Evolutionary conservation across 1,140 invertebrate species (phyloP).

Genomic region (Parapsyche elsis): DNA sequence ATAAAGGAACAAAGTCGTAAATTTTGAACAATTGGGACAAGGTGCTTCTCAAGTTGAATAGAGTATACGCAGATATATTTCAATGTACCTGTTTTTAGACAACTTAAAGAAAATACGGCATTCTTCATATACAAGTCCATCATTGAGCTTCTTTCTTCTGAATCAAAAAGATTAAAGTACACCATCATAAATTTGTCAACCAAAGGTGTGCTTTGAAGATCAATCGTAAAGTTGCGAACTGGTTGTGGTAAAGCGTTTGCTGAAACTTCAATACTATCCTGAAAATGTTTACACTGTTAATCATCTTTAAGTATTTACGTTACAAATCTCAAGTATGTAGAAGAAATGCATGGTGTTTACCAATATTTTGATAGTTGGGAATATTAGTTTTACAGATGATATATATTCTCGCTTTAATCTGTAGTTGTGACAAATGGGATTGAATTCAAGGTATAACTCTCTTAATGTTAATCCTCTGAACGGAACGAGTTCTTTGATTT

Average conservation of each 20-base stretch:
- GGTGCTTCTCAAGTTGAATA: no score
- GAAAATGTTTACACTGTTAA: conserved; percentile 1
- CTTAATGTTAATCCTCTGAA: conserved; percentile 54
- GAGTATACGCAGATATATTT: background rate
- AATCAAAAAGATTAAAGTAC: conserved; percentile 61
- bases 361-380: conserved; percentile 60
- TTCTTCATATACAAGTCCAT: conserved; percentile 58
- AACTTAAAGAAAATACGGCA: conserved; percentile 59
- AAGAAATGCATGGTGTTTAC: conserved; percentile 55
- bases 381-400: conserved; percentile 61
- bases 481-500: conserved; percentile 15
- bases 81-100: conserved; percentile 53
- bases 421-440: conserved; percentile 65
- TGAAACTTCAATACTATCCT: conserved; percentile 41
- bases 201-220: conserved; percentile 53
- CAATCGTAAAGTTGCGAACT: conserved; percentile 41
- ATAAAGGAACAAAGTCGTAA: conserved; percentile 21
- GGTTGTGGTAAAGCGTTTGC: conserved; percentile 15
- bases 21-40: background rate
- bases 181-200: conserved; percentile 61
- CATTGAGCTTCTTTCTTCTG: conserved; percentile 56
- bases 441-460: conserved; percentile 63
- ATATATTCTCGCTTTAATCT: conserved; percentile 63
- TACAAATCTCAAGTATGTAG: background rate
- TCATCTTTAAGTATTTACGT: background rate